Evolutionary conservation across 2,888 invertebrate species (phyloP), one percentile per base, ranked within the genome.

Genomic region (Caenorhabditis auriculariae): DNA sequence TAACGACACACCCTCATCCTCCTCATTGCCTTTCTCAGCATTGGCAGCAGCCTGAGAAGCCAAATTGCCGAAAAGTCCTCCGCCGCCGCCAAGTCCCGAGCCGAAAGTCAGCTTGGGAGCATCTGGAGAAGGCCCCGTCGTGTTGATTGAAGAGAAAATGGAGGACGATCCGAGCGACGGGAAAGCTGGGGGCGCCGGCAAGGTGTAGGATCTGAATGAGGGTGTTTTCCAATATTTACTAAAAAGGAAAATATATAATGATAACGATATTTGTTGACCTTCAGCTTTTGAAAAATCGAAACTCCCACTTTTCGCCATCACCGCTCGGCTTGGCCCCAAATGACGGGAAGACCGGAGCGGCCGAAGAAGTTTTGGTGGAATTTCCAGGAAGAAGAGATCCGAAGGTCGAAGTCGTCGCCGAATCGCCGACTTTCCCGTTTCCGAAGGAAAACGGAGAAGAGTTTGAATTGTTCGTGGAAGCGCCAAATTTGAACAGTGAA

Each of bases 11-110:
- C 19, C 49, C 17, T 54, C 55, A 6, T 62, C 57, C n/a, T 56
- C 53, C n/a, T 60, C 56, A 7, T 51, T 51, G 28, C 41, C 48
- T 46, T 39, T 7, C 41, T 43, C 6, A 39, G 51, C 46, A 47
- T 53, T 35, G 19, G 37, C 53, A 35, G 29, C 35, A 7, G 63
- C 59, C 42, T 56, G 55, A 21, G 51, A 43, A 7, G 56, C 47
- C 17, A 59, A 46, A 7, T 54, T 54, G 5, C 51, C 55, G 37
- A 64, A 54, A 2, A 46, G 17, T 32, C 42, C 41, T 3, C 23
- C 23, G 6, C 44, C 45, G 19, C 12, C 12, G 19, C 12, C 41
- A 17, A 7, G n/a, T 15, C 12, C 17, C 6, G 19, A 7, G 23
- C 26, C 23, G 19, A n/a, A n/a, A n/a, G n/a, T n/a, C n/a, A n/a